Evolutionary conservation across 64 coral and sea anemone species (phyloP).

Genomic region (Actinia tenebrosa): DNA sequence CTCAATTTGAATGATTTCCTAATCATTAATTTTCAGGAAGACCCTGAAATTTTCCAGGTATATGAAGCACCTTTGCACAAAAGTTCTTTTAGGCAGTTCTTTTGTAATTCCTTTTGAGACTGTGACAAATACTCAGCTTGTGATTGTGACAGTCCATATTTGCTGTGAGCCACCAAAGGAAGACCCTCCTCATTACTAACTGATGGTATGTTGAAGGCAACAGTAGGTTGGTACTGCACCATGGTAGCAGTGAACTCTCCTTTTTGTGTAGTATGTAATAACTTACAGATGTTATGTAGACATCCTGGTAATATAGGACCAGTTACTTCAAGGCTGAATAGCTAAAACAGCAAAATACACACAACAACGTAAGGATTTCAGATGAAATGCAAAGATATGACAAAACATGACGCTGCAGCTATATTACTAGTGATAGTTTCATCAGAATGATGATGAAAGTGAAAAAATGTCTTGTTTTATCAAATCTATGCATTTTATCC

Average conservation of each 20-base stretch:
- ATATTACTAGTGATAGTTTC: too few relatives aligned
- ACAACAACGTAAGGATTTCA: not conserved
- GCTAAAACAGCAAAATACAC: conserved; percentile 35
- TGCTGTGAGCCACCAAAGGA: not conserved
- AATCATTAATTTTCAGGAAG: too few relatives aligned
- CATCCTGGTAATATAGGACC: conserved; percentile 77
- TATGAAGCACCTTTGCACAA: conserved; percentile 50
- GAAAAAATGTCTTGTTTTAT: too few relatives aligned
- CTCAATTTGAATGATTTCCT: too few relatives aligned
- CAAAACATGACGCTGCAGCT: too few relatives aligned
- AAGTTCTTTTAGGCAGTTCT: conserved; percentile 65
- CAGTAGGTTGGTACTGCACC: conserved; percentile 57
- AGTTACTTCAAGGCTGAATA: conserved; percentile 72
- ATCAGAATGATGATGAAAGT: too few relatives aligned
- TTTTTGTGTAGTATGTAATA: conserved; percentile 62
- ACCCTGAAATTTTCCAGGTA: conserved; percentile 51
- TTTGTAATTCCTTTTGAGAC: conserved; percentile 16
- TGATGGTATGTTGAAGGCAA: conserved; percentile 66
- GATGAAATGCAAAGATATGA: too few relatives aligned
- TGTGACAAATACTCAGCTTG: conserved; percentile 24
- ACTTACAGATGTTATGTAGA: conserved; percentile 52
- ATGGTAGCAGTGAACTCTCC: conserved; percentile 49
- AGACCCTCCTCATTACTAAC: not conserved
- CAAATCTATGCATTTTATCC: too few relatives aligned
- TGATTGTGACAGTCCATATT: conserved; percentile 8